These are phyloP conservation scores for Falco rusticolus DNA, from an alignment of 2,797 vertebrate species.

Conservation along the genomic window DNA sequence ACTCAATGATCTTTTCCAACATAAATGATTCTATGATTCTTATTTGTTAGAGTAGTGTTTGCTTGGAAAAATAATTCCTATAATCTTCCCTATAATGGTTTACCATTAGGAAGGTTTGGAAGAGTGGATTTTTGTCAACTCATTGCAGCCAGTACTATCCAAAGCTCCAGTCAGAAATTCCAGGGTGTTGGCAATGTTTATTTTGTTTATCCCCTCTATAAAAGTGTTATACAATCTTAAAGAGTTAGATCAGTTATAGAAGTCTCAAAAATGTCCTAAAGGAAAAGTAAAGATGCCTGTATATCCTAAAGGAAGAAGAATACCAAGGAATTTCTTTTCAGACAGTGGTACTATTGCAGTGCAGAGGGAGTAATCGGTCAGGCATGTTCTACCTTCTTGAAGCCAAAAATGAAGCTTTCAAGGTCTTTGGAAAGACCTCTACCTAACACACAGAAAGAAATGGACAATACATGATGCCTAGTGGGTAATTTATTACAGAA, in stretches of 20 bases:
- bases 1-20: background rate
- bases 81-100: background rate
- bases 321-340: background rate
- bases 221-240: background rate
- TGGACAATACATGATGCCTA: rapidly evolving
- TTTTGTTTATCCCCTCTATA: background rate
- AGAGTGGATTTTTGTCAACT: background rate
- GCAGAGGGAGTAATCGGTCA: background rate
- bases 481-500: background rate
- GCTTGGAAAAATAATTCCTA: background rate
- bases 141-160: background rate
- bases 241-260: background rate
- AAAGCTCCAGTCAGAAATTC: background rate
- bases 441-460: background rate
- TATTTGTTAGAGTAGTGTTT: background rate
- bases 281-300: background rate
- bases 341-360: background rate
- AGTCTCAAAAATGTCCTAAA: background rate
- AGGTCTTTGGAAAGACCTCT: background rate
- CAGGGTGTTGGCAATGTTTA: background rate
- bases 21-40: background rate
- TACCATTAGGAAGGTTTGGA: background rate
- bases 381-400: background rate
- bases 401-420: background rate
- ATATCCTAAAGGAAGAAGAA: background rate